A percentile compares a stretch with the other conserved stretches of the same genome.
These are phyloP conservation scores for Lutjanus campechanus DNA, from an alignment of 2,797 vertebrate genomes.

Conservation along the genomic window DNA sequence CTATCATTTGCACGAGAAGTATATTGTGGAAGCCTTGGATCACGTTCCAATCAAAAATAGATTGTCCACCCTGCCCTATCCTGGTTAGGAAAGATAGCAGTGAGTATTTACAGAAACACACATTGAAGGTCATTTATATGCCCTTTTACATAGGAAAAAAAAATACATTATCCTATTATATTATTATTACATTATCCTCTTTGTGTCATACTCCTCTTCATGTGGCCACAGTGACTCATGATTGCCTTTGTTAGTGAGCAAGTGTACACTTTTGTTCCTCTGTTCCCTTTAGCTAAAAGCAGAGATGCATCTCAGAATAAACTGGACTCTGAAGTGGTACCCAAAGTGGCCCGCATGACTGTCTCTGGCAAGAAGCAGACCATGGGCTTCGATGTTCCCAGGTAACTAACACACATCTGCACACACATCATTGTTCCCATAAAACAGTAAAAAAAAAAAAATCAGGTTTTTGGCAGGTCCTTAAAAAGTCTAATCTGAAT, in stretches of 20 bases:
- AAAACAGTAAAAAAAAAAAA: background rate
- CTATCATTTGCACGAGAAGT: too few relatives aligned
- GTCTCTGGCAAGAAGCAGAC: conserved; percentile 98
- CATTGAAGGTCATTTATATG: background rate
- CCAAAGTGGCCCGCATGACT: conserved; percentile 98
- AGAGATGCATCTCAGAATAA: conserved; percentile 84
- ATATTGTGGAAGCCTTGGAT: too few relatives aligned
- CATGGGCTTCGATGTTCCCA: conserved; percentile 97
- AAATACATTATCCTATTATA: background rate
- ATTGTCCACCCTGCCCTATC: too few relatives aligned
- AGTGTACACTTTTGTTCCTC: conserved; percentile 38
- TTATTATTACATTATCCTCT: background rate
- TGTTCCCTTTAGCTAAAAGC: conserved; percentile 88
- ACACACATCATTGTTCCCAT: background rate
- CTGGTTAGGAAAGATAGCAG: background rate
- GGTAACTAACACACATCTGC: conserved; percentile 82
- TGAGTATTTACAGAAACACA: background rate
- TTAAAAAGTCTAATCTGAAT: too few relatives aligned
- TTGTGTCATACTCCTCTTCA: background rate
- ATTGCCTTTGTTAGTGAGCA: conserved; percentile 26
- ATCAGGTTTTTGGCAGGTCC: too few relatives aligned
- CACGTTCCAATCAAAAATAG: too few relatives aligned
- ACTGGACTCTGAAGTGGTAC: conserved; percentile 92
- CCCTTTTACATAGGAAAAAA: background rate
- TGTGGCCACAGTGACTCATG: conserved; percentile 16